A percentile compares a stretch with the other conserved stretches of the same genome.
These are phyloP conservation scores for Emmelina monodactyla DNA, from an alignment of 2,888 invertebrate species.

Conservation along the genomic window DNA sequence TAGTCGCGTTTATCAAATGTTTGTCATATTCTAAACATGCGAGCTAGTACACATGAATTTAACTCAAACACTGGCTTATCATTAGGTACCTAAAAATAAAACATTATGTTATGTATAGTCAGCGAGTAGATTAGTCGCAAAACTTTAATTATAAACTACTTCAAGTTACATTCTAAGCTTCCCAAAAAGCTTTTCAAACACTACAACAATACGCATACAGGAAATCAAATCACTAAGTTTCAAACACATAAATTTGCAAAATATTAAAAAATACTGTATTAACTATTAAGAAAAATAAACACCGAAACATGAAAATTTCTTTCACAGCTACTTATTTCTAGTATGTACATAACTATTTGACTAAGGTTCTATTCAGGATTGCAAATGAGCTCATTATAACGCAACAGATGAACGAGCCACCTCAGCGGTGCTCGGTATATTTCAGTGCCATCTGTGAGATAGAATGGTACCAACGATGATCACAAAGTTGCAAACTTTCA, in stretches of 20 bases:
- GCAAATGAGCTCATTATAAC: constrained; percentile 56
- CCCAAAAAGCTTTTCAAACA: constrained; percentile 33
- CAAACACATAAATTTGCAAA: constrained; percentile 40
- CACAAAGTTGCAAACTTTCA: too few relatives aligned
- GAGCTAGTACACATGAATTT: constrained; percentile 25
- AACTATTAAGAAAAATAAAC: constrained; percentile 26
- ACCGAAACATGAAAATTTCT: constrained; percentile 41
- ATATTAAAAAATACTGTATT: constrained; percentile 56
- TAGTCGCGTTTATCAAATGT: too few relatives aligned
- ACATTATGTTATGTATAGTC: too few relatives aligned
- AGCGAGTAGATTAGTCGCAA: constrained; percentile 16
- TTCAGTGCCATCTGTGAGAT: constrained; percentile 36
- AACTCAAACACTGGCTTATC: constrained; percentile 18
- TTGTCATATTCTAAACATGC: constrained; percentile 18
- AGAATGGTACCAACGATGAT: too few relatives aligned
- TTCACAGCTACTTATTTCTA: constrained; percentile 42
- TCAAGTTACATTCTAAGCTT: constrained; percentile 28
- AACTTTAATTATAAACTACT: constrained; percentile 23
- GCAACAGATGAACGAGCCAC: not conserved
- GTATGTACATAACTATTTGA: constrained; percentile 48
- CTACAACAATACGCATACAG: constrained; percentile 45
- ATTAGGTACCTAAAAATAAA: constrained; percentile 20
- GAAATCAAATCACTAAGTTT: constrained; percentile 35
- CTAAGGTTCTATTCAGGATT: constrained; percentile 50
- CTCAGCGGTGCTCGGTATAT: too few relatives aligned